phyloP scores from a whole-genome alignment of 1,140 invertebrate genomes.

The Mactra quadrangularis region DNA sequence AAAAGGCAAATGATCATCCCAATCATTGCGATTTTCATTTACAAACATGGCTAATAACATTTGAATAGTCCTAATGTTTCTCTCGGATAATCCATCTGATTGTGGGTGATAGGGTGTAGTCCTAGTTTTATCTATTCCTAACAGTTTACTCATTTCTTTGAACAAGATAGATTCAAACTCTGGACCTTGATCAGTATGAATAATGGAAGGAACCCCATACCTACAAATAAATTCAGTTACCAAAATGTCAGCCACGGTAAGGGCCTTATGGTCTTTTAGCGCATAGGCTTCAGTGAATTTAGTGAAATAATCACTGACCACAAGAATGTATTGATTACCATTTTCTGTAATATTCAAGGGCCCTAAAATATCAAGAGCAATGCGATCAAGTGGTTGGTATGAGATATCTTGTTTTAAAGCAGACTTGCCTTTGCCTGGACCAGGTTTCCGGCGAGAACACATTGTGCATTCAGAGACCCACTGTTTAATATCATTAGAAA shows the following conservation, averaged over 20 bases:
- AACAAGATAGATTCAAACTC: conserved; percentile 66
- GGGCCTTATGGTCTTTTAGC: conserved; percentile 57
- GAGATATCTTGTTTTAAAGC: conserved; percentile 31
- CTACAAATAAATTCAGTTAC: conserved; percentile 57
- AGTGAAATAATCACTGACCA: conserved; percentile 72
- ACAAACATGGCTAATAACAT: too few relatives aligned
- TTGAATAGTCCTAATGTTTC: conserved; percentile 14
- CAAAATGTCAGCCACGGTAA: conserved; percentile 44
- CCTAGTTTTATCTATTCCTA: conserved; percentile 61
- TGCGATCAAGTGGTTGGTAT: not conserved
- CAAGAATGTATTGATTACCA: conserved; percentile 73
- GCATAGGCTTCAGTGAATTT: conserved; percentile 67
- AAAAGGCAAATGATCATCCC: too few relatives aligned
- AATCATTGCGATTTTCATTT: too few relatives aligned
- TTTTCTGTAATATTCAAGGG: not conserved
- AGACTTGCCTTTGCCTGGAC: conserved; percentile 7
- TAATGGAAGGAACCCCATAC: conserved; percentile 79
- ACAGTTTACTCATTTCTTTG: conserved; percentile 47
- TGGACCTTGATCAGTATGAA: conserved; percentile 80
- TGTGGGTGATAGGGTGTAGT: conserved; percentile 61
- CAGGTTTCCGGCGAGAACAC: conserved; percentile 41
- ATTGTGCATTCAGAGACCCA: conserved; percentile 27
- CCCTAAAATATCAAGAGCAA: conserved; percentile 58
- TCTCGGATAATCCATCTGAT: conserved; percentile 21
- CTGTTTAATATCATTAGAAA: not conserved